phyloP scores from a whole-genome alignment of 92 coral and sea anemone species.

The Anthopleura xanthogrammica region DNA sequence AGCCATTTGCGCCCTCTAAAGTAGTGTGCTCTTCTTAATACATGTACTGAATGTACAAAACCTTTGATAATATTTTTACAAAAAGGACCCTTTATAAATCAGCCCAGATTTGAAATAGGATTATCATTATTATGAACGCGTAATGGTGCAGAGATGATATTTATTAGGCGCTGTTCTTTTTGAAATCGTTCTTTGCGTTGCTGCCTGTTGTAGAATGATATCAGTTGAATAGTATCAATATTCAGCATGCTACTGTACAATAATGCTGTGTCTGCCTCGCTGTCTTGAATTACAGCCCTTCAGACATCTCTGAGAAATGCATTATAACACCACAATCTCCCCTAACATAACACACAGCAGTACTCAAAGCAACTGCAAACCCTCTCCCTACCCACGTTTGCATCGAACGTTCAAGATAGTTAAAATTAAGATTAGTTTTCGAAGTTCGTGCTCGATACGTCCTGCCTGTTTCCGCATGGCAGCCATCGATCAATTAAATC shows the following conservation, averaged over 20 bases:
- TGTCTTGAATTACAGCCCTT: not conserved
- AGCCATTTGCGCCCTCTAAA: too few relatives aligned
- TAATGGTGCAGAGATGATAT: too few relatives aligned
- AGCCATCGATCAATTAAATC: not conserved
- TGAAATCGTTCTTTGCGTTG: too few relatives aligned
- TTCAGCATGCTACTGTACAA: not conserved
- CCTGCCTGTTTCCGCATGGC: not conserved
- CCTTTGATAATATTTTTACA: too few relatives aligned
- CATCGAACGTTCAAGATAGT: not conserved
- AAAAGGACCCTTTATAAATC: too few relatives aligned
- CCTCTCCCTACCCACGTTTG: not conserved
- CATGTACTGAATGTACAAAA: too few relatives aligned
- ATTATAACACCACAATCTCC: not conserved
- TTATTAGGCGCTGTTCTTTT: too few relatives aligned
- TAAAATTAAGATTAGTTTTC: not conserved
- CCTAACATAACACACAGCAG: not conserved
- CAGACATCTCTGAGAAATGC: not conserved
- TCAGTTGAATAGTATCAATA: not conserved
- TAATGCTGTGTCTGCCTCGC: not conserved
- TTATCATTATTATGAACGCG: too few relatives aligned
- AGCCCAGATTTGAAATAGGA: too few relatives aligned
- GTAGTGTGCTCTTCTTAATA: too few relatives aligned
- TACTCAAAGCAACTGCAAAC: not conserved
- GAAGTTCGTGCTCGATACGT: not conserved
- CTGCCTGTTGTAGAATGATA: not conserved